phyloP scores from a whole-genome alignment of 2,888 invertebrate genomes.

The Ceriagrion tenellum region DNA sequence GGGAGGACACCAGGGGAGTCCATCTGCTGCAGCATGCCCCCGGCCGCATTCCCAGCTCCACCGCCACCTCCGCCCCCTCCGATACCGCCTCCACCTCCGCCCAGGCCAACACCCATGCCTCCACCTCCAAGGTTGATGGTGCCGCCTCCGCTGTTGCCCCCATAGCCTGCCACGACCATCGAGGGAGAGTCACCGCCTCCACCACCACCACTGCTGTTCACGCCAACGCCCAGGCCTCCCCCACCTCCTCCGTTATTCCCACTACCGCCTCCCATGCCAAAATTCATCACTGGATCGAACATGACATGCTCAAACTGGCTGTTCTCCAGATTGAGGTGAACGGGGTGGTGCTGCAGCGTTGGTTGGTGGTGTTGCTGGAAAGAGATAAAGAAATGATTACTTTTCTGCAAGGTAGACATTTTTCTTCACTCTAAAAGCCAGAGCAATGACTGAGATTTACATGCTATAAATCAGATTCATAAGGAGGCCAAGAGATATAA shows the following conservation, averaged over 20 bases:
- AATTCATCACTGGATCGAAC: conserved; percentile 69
- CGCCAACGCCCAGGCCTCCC: conserved; percentile 57
- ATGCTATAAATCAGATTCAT: too few species aligned
- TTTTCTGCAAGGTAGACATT: too few species aligned
- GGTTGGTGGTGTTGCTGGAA: conserved; percentile 71
- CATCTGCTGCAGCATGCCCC: conserved; percentile 72
- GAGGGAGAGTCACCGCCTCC: conserved; percentile 49
- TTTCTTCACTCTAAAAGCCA: conserved; percentile 67
- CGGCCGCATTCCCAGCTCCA: conserved; percentile 60
- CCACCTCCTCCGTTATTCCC: conserved; percentile 72
- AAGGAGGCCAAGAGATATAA: too few species aligned
- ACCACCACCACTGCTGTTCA: conserved; percentile 69
- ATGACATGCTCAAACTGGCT: conserved; percentile 74
- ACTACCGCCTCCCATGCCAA: conserved; percentile 68
- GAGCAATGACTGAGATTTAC: conserved; percentile 67
- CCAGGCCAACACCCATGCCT: conserved; percentile 65
- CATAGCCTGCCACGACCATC: conserved; percentile 58
- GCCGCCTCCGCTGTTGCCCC: conserved; percentile 69
- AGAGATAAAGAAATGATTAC: background rate
- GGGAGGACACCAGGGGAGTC: conserved; percentile 74
- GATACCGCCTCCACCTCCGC: conserved; percentile 26
- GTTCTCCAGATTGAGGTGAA: conserved; percentile 70
- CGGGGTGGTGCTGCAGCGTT: conserved; percentile 70
- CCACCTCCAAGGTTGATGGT: conserved; percentile 67
- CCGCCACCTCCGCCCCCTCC: conserved; percentile 47